Evolutionary conservation across 2,888 invertebrate species (phyloP).

Genomic region (Drosophila recens): DNA sequence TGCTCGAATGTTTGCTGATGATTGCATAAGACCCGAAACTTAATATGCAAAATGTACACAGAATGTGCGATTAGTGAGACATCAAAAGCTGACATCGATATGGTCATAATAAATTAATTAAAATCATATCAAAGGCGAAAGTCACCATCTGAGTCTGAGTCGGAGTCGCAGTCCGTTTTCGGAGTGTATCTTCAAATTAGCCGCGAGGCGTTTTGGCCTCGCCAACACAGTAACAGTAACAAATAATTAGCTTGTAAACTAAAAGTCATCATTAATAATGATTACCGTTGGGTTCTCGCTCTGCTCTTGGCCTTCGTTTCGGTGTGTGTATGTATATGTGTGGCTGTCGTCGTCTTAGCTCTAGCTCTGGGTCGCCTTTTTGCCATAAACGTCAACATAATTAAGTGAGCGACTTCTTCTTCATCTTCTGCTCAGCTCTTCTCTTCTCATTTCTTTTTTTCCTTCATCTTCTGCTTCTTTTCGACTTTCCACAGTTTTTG

Average conservation of each 20-base stretch:
- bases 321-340: not conserved
- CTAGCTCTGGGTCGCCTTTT: slow-evolving; percentile 27
- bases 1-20: slow-evolving; percentile 17
- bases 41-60: slow-evolving; percentile 58
- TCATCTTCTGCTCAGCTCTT: slow-evolving; percentile 15
- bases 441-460: not conserved
- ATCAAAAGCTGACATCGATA: slow-evolving; percentile 61
- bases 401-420: slow-evolving; percentile 62
- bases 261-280: slow-evolving; percentile 81
- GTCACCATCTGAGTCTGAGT: slow-evolving; percentile 23
- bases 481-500: slow-evolving; percentile 31
- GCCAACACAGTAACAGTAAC: slow-evolving; percentile 66
- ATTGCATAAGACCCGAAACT: slow-evolving; percentile 44
- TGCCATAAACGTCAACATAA: slow-evolving; percentile 78
- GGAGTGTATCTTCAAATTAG: slow-evolving; percentile 25
- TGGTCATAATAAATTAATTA: slow-evolving; percentile 72
- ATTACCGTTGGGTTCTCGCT: slow-evolving; percentile 65
- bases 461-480: slow-evolving; percentile 14
- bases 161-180: slow-evolving; percentile 9
- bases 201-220: slow-evolving; percentile 25
- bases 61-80: slow-evolving; percentile 63
- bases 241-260: slow-evolving; percentile 81
- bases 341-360: slow-evolving; percentile 13
- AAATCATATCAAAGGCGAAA: slow-evolving; percentile 72
- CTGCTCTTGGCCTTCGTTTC: slow-evolving; percentile 1